Conservation (phyloP, 1,140 invertebrate genomes). For the Dendrolimus punctatus region DNA sequence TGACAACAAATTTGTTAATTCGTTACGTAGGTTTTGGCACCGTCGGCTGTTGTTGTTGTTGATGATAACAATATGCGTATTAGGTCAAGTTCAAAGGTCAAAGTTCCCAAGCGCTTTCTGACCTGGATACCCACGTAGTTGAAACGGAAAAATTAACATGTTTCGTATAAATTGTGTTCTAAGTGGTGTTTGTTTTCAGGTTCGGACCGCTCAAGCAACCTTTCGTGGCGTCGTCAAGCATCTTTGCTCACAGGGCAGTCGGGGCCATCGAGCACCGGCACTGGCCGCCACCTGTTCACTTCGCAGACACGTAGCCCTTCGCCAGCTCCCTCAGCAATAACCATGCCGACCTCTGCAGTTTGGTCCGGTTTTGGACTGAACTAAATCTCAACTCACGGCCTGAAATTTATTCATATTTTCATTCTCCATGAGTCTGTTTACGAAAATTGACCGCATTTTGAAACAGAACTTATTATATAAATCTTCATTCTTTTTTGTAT, state of each 20-base stretch:
- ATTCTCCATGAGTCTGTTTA: no score
- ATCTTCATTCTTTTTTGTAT: no score
- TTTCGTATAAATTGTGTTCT: neutral
- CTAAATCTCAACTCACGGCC: slow-evolving; percentile 11
- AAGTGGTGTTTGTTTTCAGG: slow-evolving; percentile 8
- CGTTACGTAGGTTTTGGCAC: no score
- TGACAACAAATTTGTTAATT: no score
- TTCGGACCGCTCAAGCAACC: slow-evolving; percentile 22
- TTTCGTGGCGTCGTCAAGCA: slow-evolving; percentile 30
- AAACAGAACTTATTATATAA: no score
- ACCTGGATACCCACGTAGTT: no score
- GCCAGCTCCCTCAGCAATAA: slow-evolving; percentile 16
- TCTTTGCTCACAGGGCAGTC: slow-evolving; percentile 22
- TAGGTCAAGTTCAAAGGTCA: no score
- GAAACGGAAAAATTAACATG: neutral
- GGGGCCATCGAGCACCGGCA: slow-evolving; percentile 2
- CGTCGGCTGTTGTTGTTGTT: no score
- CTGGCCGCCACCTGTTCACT: slow-evolving; percentile 5
- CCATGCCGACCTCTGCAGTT: slow-evolving; percentile 19
- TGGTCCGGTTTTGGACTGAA: slow-evolving; percentile 48
- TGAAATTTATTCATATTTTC: no score
- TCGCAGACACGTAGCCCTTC: slow-evolving; percentile 27
- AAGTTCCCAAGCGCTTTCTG: no score
- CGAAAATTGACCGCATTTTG: no score
- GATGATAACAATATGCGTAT: no score